Conservation (phyloP, 92 coral and sea anemone species). For the Epizoanthus ramosus region DNA sequence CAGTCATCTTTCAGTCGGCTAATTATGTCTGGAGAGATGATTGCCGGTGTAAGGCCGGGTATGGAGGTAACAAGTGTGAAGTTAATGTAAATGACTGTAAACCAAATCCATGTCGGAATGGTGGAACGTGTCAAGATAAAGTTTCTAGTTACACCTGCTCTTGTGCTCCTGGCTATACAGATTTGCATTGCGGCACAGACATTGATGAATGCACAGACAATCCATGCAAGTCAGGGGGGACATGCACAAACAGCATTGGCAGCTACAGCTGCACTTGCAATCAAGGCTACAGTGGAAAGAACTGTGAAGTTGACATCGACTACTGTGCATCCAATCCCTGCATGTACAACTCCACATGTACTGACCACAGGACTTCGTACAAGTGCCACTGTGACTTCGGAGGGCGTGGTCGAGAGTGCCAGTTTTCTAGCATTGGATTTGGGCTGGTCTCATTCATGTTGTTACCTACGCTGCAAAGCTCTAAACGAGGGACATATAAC, state of each 20-base stretch:
- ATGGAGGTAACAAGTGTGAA: constrained; percentile 68
- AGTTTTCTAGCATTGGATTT: constrained; percentile 87
- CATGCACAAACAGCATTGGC: constrained; percentile 69
- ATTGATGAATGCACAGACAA: constrained; percentile 68
- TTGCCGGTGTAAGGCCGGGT: constrained; percentile 82
- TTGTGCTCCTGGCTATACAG: constrained; percentile 82
- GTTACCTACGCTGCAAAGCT: constrained; percentile 74
- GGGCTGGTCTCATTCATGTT: constrained; percentile 74
- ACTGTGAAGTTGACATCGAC: constrained; percentile 74
- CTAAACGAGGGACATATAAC: constrained; percentile 61
- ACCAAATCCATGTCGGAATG: constrained; percentile 74
- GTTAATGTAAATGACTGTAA: constrained; percentile 68
- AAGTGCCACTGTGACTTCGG: constrained; percentile 88
- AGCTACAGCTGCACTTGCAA: constrained; percentile 79
- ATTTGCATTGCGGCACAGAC: constrained; percentile 68
- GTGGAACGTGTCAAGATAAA: constrained; percentile 67
- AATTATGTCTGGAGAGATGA: constrained; percentile 73
- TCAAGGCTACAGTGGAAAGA: constrained; percentile 81
- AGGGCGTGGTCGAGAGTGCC: constrained; percentile 77
- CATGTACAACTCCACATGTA: constrained; percentile 70
- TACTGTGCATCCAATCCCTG: constrained; percentile 85
- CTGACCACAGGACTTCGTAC: constrained; percentile 58
- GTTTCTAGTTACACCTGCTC: constrained; percentile 63
- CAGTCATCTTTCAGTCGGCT: constrained; percentile 74
- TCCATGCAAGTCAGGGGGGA: constrained; percentile 82